These are phyloP conservation scores for Bovichtus diacanthus DNA, from an alignment of 2,797 vertebrate genomes.

Conservation along the genomic window DNA sequence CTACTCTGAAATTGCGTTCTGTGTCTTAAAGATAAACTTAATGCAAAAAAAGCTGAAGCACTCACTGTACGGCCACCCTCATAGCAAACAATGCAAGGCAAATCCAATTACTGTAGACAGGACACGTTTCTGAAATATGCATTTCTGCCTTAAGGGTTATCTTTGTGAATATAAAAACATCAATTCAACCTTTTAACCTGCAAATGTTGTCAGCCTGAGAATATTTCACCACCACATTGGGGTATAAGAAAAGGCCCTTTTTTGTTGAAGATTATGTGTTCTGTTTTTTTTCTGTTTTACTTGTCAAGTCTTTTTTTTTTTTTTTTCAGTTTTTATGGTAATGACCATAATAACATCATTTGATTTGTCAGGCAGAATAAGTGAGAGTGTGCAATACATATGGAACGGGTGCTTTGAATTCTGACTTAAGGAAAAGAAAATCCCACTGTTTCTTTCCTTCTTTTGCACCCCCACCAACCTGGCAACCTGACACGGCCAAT, in stretches of 20 bases:
- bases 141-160: slow-evolving; percentile 81
- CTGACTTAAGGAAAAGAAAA: slow-evolving; percentile 78
- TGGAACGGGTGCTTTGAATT: slow-evolving; percentile 74
- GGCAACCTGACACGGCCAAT: slow-evolving; percentile 87
- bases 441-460: slow-evolving; percentile 85
- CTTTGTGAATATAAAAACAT: slow-evolving; percentile 78
- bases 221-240: slow-evolving; percentile 54
- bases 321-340: slow-evolving; percentile 59
- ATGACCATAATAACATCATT: slow-evolving; percentile 72
- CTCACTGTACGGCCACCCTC: slow-evolving; percentile 72
- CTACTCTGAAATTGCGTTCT: slow-evolving; percentile 77
- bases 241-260: slow-evolving; percentile 47
- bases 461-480: slow-evolving; percentile 84
- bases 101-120: slow-evolving; percentile 82
- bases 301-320: slow-evolving; percentile 50
- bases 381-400: slow-evolving; percentile 63
- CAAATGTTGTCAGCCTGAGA: slow-evolving; percentile 69
- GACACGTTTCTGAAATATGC: slow-evolving; percentile 79
- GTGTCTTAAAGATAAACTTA: slow-evolving; percentile 84
- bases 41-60: slow-evolving; percentile 69
- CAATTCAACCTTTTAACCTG: slow-evolving; percentile 78
- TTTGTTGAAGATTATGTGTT: slow-evolving; percentile 70
- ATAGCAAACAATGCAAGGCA: slow-evolving; percentile 79
- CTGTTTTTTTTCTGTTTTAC: slow-evolving; percentile 69
- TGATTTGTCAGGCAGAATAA: slow-evolving; percentile 72